A percentile compares a stretch with the other conserved stretches of the same genome.
phyloP scores from a whole-genome alignment of 2,113 vertebrate genomes.

The Glaucidium brasilianum region DNA sequence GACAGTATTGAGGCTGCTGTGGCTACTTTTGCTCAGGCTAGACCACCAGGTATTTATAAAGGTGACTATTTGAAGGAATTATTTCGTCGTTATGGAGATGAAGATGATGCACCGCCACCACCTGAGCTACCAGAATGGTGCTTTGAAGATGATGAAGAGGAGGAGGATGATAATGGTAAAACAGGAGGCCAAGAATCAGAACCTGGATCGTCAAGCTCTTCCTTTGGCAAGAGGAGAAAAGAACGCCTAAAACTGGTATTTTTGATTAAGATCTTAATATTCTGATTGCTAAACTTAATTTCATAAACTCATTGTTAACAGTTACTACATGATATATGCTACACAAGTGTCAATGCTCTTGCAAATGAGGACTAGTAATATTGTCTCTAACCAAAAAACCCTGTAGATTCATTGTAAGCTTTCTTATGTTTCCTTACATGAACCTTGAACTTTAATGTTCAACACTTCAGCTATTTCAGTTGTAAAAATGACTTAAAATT shows the following conservation, averaged over 20 bases:
- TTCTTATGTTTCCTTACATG: neutral
- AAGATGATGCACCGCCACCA: slow-evolving; percentile 87
- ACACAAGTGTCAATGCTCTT: neutral
- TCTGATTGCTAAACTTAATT: neutral
- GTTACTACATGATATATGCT: neutral
- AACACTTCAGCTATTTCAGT: neutral
- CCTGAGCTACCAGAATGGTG: slow-evolving; percentile 95
- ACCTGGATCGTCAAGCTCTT: slow-evolving; percentile 88
- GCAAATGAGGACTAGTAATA: neutral
- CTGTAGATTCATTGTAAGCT: neutral
- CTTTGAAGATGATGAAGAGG: slow-evolving; percentile 88
- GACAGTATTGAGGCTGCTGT: slow-evolving; percentile 93
- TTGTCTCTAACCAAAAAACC: neutral
- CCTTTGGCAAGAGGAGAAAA: slow-evolving; percentile 87
- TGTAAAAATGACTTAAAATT: neutral
- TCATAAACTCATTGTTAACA: neutral
- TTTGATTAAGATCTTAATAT: neutral
- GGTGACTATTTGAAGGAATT: slow-evolving; percentile 97
- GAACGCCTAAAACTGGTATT: slow-evolving; percentile 94
- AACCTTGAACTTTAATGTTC: neutral
- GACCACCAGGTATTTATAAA: slow-evolving; percentile 98
- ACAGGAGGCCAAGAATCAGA: slow-evolving; percentile 84
- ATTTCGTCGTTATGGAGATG: slow-evolving; percentile 92
- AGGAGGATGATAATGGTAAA: slow-evolving; percentile 79
- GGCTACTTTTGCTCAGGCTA: slow-evolving; percentile 88